Evolutionary conservation across 1,140 invertebrate genomes (phyloP).

Genomic region (Sarcophaga bullata): DNA sequence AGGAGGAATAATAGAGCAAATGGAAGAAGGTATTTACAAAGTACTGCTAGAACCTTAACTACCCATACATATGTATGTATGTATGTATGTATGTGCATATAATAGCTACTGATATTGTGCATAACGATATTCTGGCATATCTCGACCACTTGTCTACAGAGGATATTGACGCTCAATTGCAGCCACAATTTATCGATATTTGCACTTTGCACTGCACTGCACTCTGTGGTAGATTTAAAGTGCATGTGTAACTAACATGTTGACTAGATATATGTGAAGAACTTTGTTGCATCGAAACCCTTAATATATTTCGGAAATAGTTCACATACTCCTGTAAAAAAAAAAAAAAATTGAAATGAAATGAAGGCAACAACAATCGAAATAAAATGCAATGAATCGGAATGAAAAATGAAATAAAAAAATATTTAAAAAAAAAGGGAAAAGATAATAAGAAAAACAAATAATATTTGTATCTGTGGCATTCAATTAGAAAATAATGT

Average conservation of each 20-base stretch:
- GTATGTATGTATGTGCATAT: no score
- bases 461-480: neutral
- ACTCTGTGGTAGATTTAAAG: neutral
- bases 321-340: neutral
- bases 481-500: constrained; percentile 47
- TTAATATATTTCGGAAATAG: no score
- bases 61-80: no score
- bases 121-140: neutral
- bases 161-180: constrained; percentile 32
- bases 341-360: no score
- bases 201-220: neutral
- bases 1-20: no score
- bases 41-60: no score
- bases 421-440: neutral
- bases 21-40: no score
- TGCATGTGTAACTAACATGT: neutral
- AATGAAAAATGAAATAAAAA: neutral
- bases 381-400: neutral
- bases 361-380: neutral
- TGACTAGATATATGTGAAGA: no score
- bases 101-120: neutral
- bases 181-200: constrained; percentile 39
- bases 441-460: neutral
- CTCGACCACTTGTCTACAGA: constrained; percentile 29
- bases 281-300: no score